phyloP scores from a whole-genome alignment of 2,888 invertebrate species.

The Ichneumoninae sp. region DNA sequence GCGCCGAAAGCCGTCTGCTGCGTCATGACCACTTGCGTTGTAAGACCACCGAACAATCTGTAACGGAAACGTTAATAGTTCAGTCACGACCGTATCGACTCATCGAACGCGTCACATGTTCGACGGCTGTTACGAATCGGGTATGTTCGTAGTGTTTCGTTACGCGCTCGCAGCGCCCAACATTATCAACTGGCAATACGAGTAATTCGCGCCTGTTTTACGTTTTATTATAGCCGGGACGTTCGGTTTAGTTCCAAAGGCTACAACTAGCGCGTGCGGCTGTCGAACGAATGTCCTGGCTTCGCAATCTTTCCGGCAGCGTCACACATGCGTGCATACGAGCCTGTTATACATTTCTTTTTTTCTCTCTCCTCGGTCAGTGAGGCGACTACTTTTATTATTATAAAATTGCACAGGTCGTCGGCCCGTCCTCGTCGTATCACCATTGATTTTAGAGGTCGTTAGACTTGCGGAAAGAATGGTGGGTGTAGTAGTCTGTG shows the following conservation, averaged over 20 bases:
- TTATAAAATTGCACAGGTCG: slow-evolving; percentile 69
- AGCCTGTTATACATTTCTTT: background rate
- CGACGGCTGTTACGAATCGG: background rate
- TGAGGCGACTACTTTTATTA: slow-evolving; percentile 58
- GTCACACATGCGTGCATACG: background rate
- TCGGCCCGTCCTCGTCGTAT: slow-evolving; percentile 68
- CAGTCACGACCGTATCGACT: background rate
- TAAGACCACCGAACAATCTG: slow-evolving; percentile 2
- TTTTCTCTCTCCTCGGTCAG: slow-evolving; percentile 5
- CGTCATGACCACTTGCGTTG: slow-evolving; percentile 11
- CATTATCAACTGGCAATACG: slow-evolving; percentile 60
- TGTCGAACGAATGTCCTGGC: slow-evolving; percentile 35
- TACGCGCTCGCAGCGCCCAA: slow-evolving; percentile 25
- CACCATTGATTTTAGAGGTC: slow-evolving; percentile 72
- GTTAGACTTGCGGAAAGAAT: slow-evolving; percentile 69
- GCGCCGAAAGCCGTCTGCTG: slow-evolving; percentile 47
- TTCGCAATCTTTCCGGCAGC: background rate
- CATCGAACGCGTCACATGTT: slow-evolving; percentile 1
- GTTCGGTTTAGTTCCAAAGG: slow-evolving; percentile 27
- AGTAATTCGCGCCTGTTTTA: background rate
- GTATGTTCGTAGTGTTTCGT: background rate
- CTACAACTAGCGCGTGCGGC: slow-evolving; percentile 20
- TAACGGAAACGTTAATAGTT: slow-evolving; percentile 7
- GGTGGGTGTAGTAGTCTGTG: slow-evolving; percentile 53
- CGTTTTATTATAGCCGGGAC: background rate